phyloP scores from a whole-genome alignment of 1,140 invertebrate genomes.

The Neuroterus valhalla region DNA sequence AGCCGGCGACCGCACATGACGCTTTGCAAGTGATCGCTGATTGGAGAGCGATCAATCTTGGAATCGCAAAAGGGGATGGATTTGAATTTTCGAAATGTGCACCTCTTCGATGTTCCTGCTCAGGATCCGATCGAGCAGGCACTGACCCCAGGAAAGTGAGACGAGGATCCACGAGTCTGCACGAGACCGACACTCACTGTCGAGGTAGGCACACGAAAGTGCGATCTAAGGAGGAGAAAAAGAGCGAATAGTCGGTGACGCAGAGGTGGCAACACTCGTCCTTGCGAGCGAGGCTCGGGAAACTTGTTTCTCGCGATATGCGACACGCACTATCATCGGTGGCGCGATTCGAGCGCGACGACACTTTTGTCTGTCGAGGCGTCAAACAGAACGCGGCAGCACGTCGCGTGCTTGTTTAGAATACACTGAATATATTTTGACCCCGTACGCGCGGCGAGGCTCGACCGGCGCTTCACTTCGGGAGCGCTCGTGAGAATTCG shows the following conservation, averaged over 20 bases:
- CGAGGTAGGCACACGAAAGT: slow-evolving; percentile 33
- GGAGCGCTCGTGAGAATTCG: slow-evolving; percentile 49
- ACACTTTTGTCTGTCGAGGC: slow-evolving; percentile 34
- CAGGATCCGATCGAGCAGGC: slow-evolving; percentile 68
- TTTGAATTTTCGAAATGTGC: slow-evolving; percentile 35
- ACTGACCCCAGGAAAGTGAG: slow-evolving; percentile 62
- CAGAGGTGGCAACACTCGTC: slow-evolving; percentile 5
- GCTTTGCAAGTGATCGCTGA: background rate
- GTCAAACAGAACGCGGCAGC: slow-evolving; percentile 57
- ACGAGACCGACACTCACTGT: slow-evolving; percentile 11
- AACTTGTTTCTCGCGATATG: slow-evolving; percentile 31
- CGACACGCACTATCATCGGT: slow-evolving; percentile 31
- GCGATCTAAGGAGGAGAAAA: slow-evolving; percentile 23
- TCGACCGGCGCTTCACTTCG: slow-evolving; percentile 54
- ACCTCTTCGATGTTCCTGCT: slow-evolving; percentile 61
- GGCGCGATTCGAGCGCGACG: slow-evolving; percentile 28
- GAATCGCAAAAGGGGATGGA: too few species aligned
- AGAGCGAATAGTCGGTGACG: background rate
- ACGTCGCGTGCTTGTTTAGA: slow-evolving; percentile 67
- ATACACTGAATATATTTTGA: slow-evolving; percentile 71
- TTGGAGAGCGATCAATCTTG: slow-evolving; percentile 29
- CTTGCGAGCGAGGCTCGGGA: slow-evolving; percentile 24
- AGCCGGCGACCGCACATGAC: background rate
- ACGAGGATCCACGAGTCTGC: slow-evolving; percentile 42
- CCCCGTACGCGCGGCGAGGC: slow-evolving; percentile 58